Conservation (phyloP, 2,113 vertebrate genomes). For the Urocynchramus pylzowi region DNA sequence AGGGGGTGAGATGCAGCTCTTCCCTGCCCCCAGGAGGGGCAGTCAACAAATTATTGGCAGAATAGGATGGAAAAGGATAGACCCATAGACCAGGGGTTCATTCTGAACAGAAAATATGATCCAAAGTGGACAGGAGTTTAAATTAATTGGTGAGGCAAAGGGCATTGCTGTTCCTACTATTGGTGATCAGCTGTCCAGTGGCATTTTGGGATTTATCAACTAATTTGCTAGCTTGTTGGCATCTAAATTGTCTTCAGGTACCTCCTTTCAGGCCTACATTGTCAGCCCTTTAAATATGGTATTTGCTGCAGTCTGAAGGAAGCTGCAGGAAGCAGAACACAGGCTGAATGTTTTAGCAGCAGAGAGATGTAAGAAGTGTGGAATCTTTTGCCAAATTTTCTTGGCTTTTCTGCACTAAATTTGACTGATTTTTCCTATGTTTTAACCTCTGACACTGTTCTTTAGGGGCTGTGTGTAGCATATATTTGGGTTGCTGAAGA, state of each 20-base stretch:
- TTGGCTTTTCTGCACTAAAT: conserved; percentile 4
- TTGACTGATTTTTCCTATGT: conserved; percentile 26
- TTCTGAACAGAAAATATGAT: background rate
- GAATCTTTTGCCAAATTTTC: conserved; percentile 1
- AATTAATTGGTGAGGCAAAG: background rate
- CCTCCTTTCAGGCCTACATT: background rate
- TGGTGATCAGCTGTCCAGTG: background rate
- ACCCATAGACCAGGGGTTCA: background rate
- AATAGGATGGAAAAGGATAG: background rate
- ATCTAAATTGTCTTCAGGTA: background rate
- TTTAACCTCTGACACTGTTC: conserved; percentile 23
- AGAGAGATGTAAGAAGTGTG: background rate
- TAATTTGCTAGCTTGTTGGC: background rate
- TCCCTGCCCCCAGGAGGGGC: background rate
- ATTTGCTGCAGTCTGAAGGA: background rate
- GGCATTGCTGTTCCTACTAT: background rate
- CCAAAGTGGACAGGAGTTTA: background rate
- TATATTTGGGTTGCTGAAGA: conserved; percentile 27
- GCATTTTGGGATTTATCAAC: background rate
- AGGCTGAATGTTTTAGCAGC: background rate
- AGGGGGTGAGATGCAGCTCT: background rate
- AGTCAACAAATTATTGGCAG: background rate
- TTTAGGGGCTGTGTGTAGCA: background rate
- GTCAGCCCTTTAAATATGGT: background rate
- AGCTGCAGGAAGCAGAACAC: background rate